Percentiles rank a stretch among this genome's conserved stretches.
Evolutionary conservation across 2,797 vertebrate genomes (phyloP).

Genomic region (Rhinophrynus dorsalis): DNA sequence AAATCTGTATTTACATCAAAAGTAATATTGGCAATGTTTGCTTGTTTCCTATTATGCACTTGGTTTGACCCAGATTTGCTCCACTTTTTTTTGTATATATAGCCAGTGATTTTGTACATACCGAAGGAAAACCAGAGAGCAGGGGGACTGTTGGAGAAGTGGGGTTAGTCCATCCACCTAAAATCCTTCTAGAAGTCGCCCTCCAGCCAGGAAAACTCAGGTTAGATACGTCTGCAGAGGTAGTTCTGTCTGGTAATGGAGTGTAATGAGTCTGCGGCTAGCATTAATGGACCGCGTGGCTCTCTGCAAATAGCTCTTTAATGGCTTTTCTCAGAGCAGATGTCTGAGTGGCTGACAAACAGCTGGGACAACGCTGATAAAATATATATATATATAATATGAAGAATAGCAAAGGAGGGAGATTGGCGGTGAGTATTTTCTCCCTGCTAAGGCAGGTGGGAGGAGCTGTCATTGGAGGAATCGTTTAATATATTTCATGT

Average conservation of each 20-base stretch:
- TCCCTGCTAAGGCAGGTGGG: neutral
- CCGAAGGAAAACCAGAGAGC: too few relatives aligned
- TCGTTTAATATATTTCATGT: conserved; percentile 29
- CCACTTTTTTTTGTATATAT: too few relatives aligned
- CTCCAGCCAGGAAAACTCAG: too few relatives aligned
- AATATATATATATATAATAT: neutral
- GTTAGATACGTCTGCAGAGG: neutral
- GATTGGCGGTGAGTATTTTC: conserved; percentile 10
- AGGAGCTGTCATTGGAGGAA: conserved; percentile 12
- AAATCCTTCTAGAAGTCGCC: too few relatives aligned
- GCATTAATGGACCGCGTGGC: conserved; percentile 7
- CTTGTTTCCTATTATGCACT: too few relatives aligned
- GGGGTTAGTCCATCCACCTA: too few relatives aligned
- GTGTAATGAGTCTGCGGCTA: conserved; percentile 9
- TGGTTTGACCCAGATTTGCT: too few relatives aligned
- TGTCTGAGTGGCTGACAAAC: conserved; percentile 30
- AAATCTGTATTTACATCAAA: too few relatives aligned
- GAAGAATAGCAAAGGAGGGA: neutral
- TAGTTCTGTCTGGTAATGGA: conserved; percentile 11
- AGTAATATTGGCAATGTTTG: too few relatives aligned
- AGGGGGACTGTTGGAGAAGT: too few relatives aligned
- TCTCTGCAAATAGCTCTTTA: conserved; percentile 22
- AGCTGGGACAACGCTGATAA: conserved; percentile 17
- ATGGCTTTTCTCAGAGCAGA: conserved; percentile 19
- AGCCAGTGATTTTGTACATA: too few relatives aligned